Base-by-base conservation (phyloP, 1,140 invertebrate species). In the Pollicipes pollicipes region DNA sequence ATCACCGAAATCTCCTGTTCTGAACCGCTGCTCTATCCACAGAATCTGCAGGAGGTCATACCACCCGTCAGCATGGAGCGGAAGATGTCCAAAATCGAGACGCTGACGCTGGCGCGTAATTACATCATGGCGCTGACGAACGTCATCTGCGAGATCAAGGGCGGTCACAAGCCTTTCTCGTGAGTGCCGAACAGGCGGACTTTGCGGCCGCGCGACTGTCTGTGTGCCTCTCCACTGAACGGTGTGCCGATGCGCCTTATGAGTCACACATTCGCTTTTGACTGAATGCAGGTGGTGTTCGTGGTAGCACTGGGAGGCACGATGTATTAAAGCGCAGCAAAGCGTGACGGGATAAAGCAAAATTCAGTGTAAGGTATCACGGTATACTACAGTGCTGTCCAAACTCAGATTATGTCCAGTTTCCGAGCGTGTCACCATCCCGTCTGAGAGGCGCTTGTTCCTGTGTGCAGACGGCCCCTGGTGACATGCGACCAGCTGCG, bases 121-220 rank as follows among this genome's bases (percentile, higher is more conserved):
- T 93, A 93, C 80, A 93, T 93, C 77, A 91, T 90, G 84, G 90
- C 90, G 31, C 82, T 93, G 73, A 92, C 90, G 68, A 91, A 92
- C 80, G 88, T 91, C 72, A 90, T 93, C 78, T 90, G 88, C 79
- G 87, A 88, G 75, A 88, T 89, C 84, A 81, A 87, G 70, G 87
- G 87, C 68, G 87, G 88, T 73, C 82, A 83, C 68, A 83, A 84
- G 72, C 85, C 86, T 68, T 88, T 87, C 79, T 77, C 79, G 73
- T 77, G 77, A 75, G 73, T 74, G 29, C 70, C 68, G 10, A 70
- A 70, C 66, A 28, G 66, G 66, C 66, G 66, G 28, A 28, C 1
- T 66, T 30, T 30, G 13, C 66, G 66, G 66, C 28, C 6, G n/a
- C 24, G 30, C 64, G 28, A n/a, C 32, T 58, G 8, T 45, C 21